phyloP scores from a whole-genome alignment of 2,888 invertebrate species.

The Aporophyla nigra region DNA sequence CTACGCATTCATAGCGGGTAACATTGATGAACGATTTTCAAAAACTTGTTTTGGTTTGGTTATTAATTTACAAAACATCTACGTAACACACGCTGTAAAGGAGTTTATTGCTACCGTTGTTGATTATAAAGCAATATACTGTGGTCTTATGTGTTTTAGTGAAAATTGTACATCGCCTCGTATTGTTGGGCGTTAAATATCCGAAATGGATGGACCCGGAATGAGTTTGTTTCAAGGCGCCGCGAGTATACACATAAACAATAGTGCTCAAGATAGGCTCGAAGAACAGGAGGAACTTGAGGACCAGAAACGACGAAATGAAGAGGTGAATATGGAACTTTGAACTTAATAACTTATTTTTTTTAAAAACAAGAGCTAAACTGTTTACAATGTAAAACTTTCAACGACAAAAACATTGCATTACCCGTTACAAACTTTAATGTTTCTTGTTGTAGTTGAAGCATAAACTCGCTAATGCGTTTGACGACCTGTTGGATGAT shows the following conservation, averaged over 20 bases:
- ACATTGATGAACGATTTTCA: slow-evolving; percentile 59
- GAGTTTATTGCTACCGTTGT: slow-evolving; percentile 32
- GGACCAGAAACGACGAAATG: slow-evolving; percentile 92
- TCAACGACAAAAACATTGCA: slow-evolving; percentile 24
- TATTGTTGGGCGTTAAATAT: slow-evolving; percentile 27
- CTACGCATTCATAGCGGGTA: slow-evolving; percentile 42
- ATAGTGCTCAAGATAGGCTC: slow-evolving; percentile 91
- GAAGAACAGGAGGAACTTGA: slow-evolving; percentile 93
- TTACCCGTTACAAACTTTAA: slow-evolving; percentile 4
- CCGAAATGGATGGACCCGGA: slow-evolving; percentile 91
- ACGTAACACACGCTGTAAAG: slow-evolving; percentile 26
- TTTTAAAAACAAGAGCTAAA: neutral
- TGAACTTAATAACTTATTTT: neutral
- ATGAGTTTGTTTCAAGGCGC: slow-evolving; percentile 93
- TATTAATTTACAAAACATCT: slow-evolving; percentile 45
- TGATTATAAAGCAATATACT: slow-evolving; percentile 12
- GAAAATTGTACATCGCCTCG: slow-evolving; percentile 21
- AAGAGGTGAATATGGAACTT: slow-evolving; percentile 89
- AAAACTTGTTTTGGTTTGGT: slow-evolving; percentile 70
- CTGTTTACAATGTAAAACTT: slow-evolving; percentile 7
- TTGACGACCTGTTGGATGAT: slow-evolving; percentile 93
- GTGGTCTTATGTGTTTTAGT: slow-evolving; percentile 27
- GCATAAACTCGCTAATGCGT: slow-evolving; percentile 92
- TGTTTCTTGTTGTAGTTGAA: slow-evolving; percentile 88
- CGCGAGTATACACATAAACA: slow-evolving; percentile 92